A percentile compares a stretch with the other conserved stretches of the same genome.
Evolutionary conservation across 35 echinoderm and acorn worm genomes (phyloP).

Genomic region (Lytechinus variegatus): DNA sequence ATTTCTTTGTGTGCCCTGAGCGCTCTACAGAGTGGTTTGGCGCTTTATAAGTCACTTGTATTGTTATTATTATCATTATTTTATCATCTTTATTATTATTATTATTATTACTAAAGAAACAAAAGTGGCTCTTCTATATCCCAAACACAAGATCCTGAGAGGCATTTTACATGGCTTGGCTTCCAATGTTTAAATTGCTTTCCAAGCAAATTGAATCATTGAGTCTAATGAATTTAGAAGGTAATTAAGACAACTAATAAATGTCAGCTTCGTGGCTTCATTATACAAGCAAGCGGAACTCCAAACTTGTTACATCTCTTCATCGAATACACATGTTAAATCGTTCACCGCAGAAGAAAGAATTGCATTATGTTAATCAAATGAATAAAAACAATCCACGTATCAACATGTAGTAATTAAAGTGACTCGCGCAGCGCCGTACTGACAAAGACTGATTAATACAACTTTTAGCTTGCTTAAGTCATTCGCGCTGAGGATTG

Average conservation of each 20-base stretch:
- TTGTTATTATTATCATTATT: too few relatives aligned
- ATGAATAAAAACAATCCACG: neutral
- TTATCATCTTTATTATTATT: too few relatives aligned
- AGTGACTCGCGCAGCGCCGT: neutral
- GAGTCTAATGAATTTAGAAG: neutral
- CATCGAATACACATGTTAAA: neutral
- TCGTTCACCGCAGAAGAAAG: neutral
- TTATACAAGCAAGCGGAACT: neutral
- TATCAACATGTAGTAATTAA: neutral
- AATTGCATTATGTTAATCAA: neutral
- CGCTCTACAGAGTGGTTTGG: too few relatives aligned
- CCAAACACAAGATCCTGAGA: too few relatives aligned
- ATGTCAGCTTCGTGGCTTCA: neutral
- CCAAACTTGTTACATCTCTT: neutral
- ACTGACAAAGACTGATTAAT: neutral
- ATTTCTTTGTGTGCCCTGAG: too few relatives aligned
- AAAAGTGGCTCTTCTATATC: too few relatives aligned
- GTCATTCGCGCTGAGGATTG: neutral
- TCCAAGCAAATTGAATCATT: slow-evolving; percentile 7
- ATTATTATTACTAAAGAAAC: too few relatives aligned
- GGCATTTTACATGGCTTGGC: neutral
- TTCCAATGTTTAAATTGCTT: neutral
- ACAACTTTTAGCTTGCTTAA: neutral
- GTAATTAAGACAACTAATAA: neutral
- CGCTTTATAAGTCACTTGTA: too few relatives aligned